A percentile compares a stretch with the other conserved stretches of the same genome.
These are phyloP conservation scores for Teinopalpus imperialis DNA, from an alignment of 2,888 invertebrate species.

Conservation along the genomic window DNA sequence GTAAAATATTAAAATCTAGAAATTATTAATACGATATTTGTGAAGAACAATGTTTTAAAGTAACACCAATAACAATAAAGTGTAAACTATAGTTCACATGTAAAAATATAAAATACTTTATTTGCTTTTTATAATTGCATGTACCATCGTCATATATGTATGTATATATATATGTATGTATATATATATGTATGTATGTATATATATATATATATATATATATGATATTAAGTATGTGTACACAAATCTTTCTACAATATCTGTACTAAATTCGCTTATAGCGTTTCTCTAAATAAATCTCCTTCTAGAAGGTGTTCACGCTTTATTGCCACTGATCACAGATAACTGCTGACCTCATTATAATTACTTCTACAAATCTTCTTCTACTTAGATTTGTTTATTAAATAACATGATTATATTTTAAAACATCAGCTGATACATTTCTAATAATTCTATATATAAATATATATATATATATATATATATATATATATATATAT, in stretches of 20 bases:
- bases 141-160: not conserved
- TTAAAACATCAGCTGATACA: conserved; percentile 13
- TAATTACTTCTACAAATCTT: too few relatives aligned
- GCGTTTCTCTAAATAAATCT: conserved; percentile 11
- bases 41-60: too few relatives aligned
- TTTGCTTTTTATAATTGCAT: not conserved
- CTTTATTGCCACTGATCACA: conserved; percentile 18
- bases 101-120: conserved; percentile 14
- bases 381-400: too few relatives aligned
- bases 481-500: too few relatives aligned
- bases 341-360: conserved; percentile 2
- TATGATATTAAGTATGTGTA: too few relatives aligned
- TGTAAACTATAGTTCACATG: not conserved
- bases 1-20: too few relatives aligned
- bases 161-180: not conserved
- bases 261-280: conserved; percentile 12
- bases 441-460: conserved; percentile 18
- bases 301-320: not conserved
- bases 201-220: too few relatives aligned
- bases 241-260: conserved; percentile 15
- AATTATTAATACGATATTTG: too few relatives aligned
- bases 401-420: conserved; percentile 21
- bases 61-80: conserved; percentile 2
- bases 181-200: not conserved
- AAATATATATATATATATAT: too few relatives aligned